Percentiles rank a stretch among this genome's conserved stretches.
These are phyloP conservation scores for Antechinus stuartii DNA, from an alignment of 2,113 vertebrate genomes.

Conservation along the genomic window DNA sequence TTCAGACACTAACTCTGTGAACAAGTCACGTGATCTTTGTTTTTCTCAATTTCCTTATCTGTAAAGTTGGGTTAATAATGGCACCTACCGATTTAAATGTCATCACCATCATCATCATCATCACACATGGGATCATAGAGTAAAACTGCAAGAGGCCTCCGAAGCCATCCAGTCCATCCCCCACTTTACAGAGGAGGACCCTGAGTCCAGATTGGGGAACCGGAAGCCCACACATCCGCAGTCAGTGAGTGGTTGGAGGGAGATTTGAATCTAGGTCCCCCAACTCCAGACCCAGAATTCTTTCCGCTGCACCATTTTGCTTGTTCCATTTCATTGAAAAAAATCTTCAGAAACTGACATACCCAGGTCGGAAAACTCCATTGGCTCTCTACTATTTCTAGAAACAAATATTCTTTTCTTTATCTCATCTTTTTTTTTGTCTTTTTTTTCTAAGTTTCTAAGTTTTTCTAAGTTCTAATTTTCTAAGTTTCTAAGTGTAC, in stretches of 20 bases:
- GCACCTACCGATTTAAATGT: not conserved
- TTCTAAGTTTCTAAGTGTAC: not conserved
- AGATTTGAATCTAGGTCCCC: not conserved
- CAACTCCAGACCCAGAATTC: not conserved
- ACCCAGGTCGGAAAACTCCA: not conserved
- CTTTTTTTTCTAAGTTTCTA: not conserved
- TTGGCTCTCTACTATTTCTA: not conserved
- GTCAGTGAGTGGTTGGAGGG: not conserved
- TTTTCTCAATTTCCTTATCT: not conserved
- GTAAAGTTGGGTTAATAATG: not conserved
- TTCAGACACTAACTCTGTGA: not conserved
- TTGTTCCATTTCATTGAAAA: not conserved
- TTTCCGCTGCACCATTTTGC: not conserved
- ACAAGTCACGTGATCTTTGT: not conserved
- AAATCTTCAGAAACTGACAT: not conserved
- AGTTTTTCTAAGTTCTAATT: too few relatives aligned
- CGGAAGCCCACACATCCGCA: not conserved
- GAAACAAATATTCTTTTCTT: not conserved
- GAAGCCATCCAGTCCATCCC: not conserved
- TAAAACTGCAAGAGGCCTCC: not conserved
- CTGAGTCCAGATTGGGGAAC: not conserved
- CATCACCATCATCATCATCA: not conserved
- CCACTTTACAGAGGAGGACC: not conserved
- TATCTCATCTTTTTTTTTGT: not conserved
- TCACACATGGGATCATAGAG: not conserved